Base-by-base conservation (phyloP, 2,797 vertebrate genomes). In the Argya squamiceps region DNA sequence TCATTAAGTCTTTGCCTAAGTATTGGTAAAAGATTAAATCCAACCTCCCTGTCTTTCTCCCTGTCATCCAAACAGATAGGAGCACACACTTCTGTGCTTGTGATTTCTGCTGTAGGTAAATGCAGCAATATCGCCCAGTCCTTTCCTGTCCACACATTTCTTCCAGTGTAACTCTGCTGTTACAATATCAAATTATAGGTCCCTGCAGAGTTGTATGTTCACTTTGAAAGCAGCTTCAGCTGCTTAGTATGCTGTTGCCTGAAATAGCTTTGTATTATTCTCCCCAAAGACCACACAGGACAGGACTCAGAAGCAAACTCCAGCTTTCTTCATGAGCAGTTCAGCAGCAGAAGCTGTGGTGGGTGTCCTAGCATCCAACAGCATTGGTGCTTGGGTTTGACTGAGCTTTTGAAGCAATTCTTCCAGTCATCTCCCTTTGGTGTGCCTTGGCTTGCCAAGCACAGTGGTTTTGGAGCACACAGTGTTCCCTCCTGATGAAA, bases 401-500 rank as follows among this genome's bases (percentile, higher is more conserved):
- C 12, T 0, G 3, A n/a, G 18, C 18, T 53, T 89, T 64, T 71
- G 41, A 82, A 89, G 34, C 23, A 73, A 14, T 64, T 78, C 13
- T 67, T 89, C 20, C 24, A 60, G 9, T 59, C 18, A 23, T 56
- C 37, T 44, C 26, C 11, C 6, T 75, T 70, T 32, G 7, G 69
- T n/a, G 3, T 52, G 41, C 76, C 27, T 56, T 46, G 64, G 27
- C 67, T 81, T 89, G 30, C 52, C 2, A 1, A 41, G 59, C 18
- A 9, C 10, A 41, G n/a, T 9, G 6, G 24, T 79, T 81, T 59
- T 0, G 1, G 41, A 52, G 41, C 22, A 30, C 21, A 4, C 4
- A 56, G 19, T 36, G 12, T 50, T 84, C 10, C 2, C 6, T 63
- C 27, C 29, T 23, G 34, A 49, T 44, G 34, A 41, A 46, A 34